Evolutionary conservation across 2,797 vertebrate species (phyloP).

Genomic region (Poecilia picta): DNA sequence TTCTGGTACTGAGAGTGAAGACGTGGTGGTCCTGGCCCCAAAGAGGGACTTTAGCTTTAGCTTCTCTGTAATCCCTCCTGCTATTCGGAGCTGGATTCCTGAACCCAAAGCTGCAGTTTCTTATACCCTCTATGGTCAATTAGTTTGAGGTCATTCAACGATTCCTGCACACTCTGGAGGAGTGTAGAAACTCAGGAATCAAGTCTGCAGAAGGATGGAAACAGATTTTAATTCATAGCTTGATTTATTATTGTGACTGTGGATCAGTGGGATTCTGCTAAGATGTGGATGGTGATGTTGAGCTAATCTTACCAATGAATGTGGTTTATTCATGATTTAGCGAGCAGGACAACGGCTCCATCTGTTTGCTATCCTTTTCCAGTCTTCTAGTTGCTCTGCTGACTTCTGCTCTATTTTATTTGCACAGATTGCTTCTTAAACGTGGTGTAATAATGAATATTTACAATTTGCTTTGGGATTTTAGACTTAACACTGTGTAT

Average conservation of each 20-base stretch:
- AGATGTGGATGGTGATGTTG: background rate
- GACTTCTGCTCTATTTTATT: background rate
- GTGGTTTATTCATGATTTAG: background rate
- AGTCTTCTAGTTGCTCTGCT: background rate
- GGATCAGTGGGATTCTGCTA: too few relatives aligned
- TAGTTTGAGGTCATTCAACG: constrained; percentile 26
- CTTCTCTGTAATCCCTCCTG: constrained; percentile 73
- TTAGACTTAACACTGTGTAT: constrained; percentile 10
- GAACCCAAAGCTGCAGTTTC: constrained; percentile 54
- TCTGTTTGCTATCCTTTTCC: too few relatives aligned
- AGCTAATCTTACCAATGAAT: background rate
- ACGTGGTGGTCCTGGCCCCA: background rate
- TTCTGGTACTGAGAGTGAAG: background rate
- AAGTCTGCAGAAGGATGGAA: too few relatives aligned
- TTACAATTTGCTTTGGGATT: background rate
- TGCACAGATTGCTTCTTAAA: background rate
- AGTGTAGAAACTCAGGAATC: too few relatives aligned
- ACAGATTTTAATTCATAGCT: too few relatives aligned
- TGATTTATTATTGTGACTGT: too few relatives aligned
- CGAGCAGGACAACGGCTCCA: background rate
- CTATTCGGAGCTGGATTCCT: constrained; percentile 71
- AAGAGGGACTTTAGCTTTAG: constrained; percentile 42
- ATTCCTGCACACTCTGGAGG: too few relatives aligned
- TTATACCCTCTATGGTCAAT: constrained; percentile 65
- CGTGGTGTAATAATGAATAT: background rate